phyloP scores from a whole-genome alignment of 2,888 invertebrate species.

The Drosophila niveifrons region DNA sequence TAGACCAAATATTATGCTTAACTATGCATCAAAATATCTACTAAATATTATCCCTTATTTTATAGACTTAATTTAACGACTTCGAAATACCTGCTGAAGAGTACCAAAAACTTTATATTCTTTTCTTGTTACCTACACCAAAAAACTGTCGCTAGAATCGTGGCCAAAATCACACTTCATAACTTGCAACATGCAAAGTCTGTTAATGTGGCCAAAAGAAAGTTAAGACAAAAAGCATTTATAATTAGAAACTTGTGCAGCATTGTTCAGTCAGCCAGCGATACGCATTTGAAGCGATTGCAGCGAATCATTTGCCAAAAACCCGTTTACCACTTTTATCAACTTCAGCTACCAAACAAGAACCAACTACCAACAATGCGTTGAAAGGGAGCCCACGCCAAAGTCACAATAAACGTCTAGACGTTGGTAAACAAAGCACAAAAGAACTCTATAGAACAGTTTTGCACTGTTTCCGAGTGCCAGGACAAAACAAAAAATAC shows the following conservation, averaged over 20 bases:
- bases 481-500: constrained; percentile 24
- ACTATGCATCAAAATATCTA: background rate
- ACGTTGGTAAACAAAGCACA: constrained; percentile 77
- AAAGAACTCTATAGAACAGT: constrained; percentile 57
- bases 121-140: background rate
- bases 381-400: constrained; percentile 47
- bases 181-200: constrained; percentile 24
- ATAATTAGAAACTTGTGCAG: constrained; percentile 52
- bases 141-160: constrained; percentile 29
- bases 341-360: constrained; percentile 12
- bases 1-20: background rate
- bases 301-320: constrained; percentile 47
- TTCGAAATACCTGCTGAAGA: no score
- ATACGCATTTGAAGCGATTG: constrained; percentile 35
- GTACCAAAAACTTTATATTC: background rate
- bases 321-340: constrained; percentile 50
- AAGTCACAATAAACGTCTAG: constrained; percentile 75
- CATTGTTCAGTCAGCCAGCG: constrained; percentile 47
- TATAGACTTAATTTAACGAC: background rate
- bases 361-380: constrained; percentile 42
- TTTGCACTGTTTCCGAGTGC: constrained; percentile 5
- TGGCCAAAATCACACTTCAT: constrained; percentile 32
- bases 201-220: constrained; percentile 43
- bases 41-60: background rate
- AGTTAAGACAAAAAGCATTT: constrained; percentile 45